phyloP scores from a whole-genome alignment of 1,140 invertebrate species.

The Drosophila novamexicana region DNA sequence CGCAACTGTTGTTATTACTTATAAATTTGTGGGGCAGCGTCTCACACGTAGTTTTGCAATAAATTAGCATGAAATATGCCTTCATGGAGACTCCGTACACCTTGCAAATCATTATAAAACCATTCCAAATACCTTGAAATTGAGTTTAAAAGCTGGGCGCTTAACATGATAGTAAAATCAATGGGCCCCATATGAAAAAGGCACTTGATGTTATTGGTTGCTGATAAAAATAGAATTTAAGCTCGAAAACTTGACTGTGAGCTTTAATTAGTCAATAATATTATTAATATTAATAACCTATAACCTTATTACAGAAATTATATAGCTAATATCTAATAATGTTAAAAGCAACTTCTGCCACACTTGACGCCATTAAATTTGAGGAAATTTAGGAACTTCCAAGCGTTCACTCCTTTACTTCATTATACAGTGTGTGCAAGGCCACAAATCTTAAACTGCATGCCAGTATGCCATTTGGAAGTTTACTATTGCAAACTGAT shows the following conservation, averaged over 20 bases:
- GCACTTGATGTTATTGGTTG: too few relatives aligned
- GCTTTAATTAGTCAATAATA: too few relatives aligned
- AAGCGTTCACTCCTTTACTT: neutral
- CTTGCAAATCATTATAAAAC: conserved; percentile 16
- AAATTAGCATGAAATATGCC: conserved; percentile 75
- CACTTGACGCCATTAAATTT: too few relatives aligned
- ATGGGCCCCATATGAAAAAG: neutral
- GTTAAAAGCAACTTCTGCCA: too few relatives aligned
- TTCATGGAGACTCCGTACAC: conserved; percentile 1
- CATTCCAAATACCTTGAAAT: neutral
- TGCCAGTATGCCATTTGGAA: neutral
- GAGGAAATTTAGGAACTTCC: too few relatives aligned
- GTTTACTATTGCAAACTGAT: conserved; percentile 16
- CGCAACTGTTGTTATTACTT: conserved; percentile 61
- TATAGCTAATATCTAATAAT: too few relatives aligned
- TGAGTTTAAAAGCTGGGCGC: neutral
- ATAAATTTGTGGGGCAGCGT: conserved; percentile 56
- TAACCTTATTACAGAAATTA: too few relatives aligned
- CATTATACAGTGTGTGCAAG: neutral
- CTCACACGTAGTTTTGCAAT: conserved; percentile 67
- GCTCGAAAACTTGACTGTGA: too few relatives aligned
- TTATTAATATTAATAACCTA: too few relatives aligned
- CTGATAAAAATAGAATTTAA: too few relatives aligned
- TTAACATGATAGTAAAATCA: neutral
- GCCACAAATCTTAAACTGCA: neutral